Percentiles rank a stretch among this genome's conserved stretches.
Conservation (phyloP, 2,797 vertebrate species). For the Protosalanx chinensis region DNA sequence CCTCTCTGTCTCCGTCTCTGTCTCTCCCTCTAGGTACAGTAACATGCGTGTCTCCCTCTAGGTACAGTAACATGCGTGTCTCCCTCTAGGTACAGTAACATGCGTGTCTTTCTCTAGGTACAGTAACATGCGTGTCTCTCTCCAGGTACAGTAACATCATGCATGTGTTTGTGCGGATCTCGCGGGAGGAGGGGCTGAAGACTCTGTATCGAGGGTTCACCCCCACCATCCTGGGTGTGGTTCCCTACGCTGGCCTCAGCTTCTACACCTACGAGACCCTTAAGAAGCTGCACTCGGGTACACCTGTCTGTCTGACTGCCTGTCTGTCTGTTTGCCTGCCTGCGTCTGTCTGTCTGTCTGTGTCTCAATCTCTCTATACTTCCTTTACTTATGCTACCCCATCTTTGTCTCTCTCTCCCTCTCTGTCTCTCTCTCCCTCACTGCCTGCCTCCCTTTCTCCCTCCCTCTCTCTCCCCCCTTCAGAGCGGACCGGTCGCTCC, state of each 20-base stretch:
- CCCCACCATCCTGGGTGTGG: constrained; percentile 90
- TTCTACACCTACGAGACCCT: constrained; percentile 96
- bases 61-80: constrained; percentile 97
- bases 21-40: not conserved
- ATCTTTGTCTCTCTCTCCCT: not conserved
- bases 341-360: not conserved
- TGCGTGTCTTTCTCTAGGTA: no score
- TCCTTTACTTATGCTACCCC: not conserved
- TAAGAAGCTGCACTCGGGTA: constrained; percentile 92
- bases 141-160: constrained; percentile 95
- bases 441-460: no score
- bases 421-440: not conserved
- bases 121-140: not conserved
- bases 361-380: no score
- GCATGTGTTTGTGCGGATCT: constrained; percentile 92
- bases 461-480: not conserved
- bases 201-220: constrained; percentile 90
- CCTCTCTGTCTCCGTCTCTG: not conserved
- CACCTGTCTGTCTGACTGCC: not conserved
- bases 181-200: constrained; percentile 88
- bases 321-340: not conserved
- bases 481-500: constrained; percentile 22
- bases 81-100: no score
- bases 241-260: constrained; percentile 93
- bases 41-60: constrained; percentile 41